Evolutionary conservation across 1,140 invertebrate species (phyloP), one percentile per base, ranked within the genome.

Genomic region (Rhopalosiphum maidis): DNA sequence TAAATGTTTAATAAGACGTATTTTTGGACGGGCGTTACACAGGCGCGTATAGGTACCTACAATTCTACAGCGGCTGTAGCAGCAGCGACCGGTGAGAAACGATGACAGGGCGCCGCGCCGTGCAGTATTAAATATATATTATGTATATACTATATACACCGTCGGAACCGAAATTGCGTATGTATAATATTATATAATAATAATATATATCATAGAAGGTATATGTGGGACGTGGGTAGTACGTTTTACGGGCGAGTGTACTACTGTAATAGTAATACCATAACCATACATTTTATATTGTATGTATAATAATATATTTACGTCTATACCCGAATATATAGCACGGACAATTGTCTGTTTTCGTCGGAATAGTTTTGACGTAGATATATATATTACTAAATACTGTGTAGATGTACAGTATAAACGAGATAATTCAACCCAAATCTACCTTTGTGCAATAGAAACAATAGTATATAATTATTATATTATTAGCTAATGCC

Each of bases 1-100:
- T 91, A 91, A 91, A 91, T 91, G 37, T 91, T 91, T 91, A 77
- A 91, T 91, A 82, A 46, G 25, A 25, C 60, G 25, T 91, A 41
- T 77, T 77, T 77, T 77, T 86, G 25, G 85, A 86, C 86, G 46
- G 46, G 41, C 85, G 41, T 25, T 86, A 23, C 77, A 35, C 77
- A 6, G 77, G 55, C 23, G 25, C 35, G 5, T 35, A n/a, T 68
- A 68, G 60, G 60, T 68, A 68, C 37, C 37, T 37, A 37, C 60
- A 21, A 18, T 11, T n/a, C 60, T 21, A n/a, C 30, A 35, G 60
- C 15, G 35, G 23, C 35, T 41, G 8, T 23, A 51, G 48, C 48
- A 18, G 25, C 54, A 54, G 51, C 22, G 30, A 30, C 55, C n/a
- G 88, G 51, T 43, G 51, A 90, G 51, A 60, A 54, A 90, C n/a